Base-by-base conservation (phyloP, 2,888 invertebrate genomes). In the Trichopoda pennipes region DNA sequence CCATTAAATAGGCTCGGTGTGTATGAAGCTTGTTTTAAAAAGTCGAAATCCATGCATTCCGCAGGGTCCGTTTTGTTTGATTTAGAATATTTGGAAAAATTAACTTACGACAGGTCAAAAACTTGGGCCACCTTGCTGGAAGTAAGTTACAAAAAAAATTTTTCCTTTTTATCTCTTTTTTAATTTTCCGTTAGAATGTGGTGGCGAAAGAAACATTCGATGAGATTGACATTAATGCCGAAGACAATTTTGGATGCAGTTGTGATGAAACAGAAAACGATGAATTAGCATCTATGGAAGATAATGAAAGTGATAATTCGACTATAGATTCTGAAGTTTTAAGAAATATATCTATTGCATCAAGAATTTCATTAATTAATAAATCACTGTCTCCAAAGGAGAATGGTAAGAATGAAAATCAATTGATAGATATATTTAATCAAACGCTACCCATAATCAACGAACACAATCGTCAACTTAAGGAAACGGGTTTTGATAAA, bases 31-130 rank as follows among this genome's bases (percentile, higher is more conserved):
- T 66, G 61, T 68, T 66, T 77, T 16, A 16, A 51, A 70, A 61
- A 44, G 10, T 21, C 38, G 32, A 38, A 21, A 38, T 7, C 9
- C 12, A 28, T 53, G 38, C 55, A 8, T 3, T 28, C 28, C 28
- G 8, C 8, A 8, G 28, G 28, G 2, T 6, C 28, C 28, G 28
- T 28, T 7, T 28, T 99, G 87, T 99, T 99, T 87, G 99, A 99
- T 92, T 93, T 99, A 87, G 99, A 99, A 92, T 58, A 60, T 0
- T 60, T 89, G 49, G 88, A 89, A 64, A 66, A 86, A 3, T 14
- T 87, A 8, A 56, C 76, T 1, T 90, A 84, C 69, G 86, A 88
- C 64, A 88, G 90, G 23, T 89, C 87, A 0, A 91, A 87, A 72
- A n/a, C 8, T 1, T 90, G 90, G 90, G 72, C 88, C 0, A 84